Conservation (phyloP, 2,113 vertebrate genomes). For the Chamaetylas fuelleborni region DNA sequence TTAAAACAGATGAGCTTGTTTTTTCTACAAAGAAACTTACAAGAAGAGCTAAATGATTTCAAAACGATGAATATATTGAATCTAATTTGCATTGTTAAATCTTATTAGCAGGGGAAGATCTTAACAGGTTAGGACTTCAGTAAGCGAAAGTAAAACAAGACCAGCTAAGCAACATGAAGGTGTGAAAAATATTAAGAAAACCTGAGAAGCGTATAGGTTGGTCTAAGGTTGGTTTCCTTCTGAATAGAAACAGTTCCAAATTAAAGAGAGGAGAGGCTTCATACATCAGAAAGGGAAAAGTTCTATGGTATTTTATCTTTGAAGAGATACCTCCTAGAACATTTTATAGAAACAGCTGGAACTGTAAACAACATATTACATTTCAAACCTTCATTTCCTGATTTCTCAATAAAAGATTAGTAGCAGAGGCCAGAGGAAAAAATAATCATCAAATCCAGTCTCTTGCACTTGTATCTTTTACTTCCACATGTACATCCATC, state of each 20-base stretch:
- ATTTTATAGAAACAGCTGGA: neutral
- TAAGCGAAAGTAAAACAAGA: neutral
- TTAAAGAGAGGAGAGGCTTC: neutral
- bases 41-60: neutral
- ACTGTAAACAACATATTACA: neutral
- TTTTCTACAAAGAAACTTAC: neutral
- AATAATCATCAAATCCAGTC: neutral
- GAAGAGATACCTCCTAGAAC: neutral
- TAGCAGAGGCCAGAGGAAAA: neutral
- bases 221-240: neutral
- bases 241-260: neutral
- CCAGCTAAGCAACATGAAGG: neutral
- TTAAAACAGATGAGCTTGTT: neutral
- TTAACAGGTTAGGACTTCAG: neutral
- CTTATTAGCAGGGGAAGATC: neutral
- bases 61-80: neutral
- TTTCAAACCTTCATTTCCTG: neutral
- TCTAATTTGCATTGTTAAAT: neutral
- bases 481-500: neutral
- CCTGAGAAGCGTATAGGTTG: neutral
- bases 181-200: neutral
- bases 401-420: neutral
- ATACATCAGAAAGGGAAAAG: neutral
- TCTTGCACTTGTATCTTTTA: neutral
- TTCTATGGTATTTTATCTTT: neutral